Base-by-base conservation (phyloP, 2,797 vertebrate genomes). In the Thalassophryne amazonica region DNA sequence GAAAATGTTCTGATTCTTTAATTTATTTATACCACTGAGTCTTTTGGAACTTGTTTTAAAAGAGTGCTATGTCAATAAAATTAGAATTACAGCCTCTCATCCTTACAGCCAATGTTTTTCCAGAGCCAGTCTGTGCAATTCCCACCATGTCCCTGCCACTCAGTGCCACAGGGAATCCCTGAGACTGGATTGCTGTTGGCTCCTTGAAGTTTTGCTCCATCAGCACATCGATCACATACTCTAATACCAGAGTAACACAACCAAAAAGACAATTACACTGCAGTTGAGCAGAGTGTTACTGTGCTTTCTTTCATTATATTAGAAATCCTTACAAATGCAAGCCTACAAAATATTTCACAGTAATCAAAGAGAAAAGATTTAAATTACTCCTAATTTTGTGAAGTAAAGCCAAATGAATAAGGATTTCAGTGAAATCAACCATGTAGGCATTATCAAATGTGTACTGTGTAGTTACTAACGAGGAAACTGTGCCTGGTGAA, bases 131-230 rank as follows among this genome's bases (percentile, higher is more conserved):
- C 85, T 98, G 96, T 2, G 96, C 96, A 50, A 99, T 99, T 84
- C 97, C 97, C 88, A 99, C 97, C 95, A 98, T 93, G 78, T 99
- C 97, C 19, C 88, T 91, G 19, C 97, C 97, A 2, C 94, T 97
- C 31, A 99, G 90, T 5, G 97, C 97, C 34, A 94, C 78, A 0
- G 97, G 96, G 70, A 98, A 99, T 35, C 96, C 96, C 81, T 98
- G 97, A 68, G 93, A 88, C 80, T 99, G 97, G 81, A 99, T 99
- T 0, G 97, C 93, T 58, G 97, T 98, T 18, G 97, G 97, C 73
- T 98, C 96, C 59, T 94, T 95, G 73, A 99, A 99, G 66, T 95
- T 95, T 63, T 96, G 96, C 64, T 95, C 92, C 72, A 93, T 80
- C 80, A 99, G 76, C 53, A 95, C 94, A 71, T 99, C 96, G 76